These are phyloP conservation scores for Hirtodrosophila histrioides DNA, from an alignment of 2,888 invertebrate genomes.

Conservation along the genomic window DNA sequence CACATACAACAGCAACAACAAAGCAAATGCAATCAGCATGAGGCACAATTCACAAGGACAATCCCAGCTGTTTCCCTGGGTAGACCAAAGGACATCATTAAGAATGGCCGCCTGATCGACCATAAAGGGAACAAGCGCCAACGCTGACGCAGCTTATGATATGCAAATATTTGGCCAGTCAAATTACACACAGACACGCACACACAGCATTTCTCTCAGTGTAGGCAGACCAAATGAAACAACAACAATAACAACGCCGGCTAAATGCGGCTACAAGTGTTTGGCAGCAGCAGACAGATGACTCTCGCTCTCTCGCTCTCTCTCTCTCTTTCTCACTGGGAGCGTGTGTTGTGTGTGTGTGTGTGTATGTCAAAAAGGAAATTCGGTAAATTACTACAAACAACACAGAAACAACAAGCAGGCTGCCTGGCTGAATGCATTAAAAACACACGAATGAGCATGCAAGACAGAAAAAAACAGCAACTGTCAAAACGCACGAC, in stretches of 20 bases:
- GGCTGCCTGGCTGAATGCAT: constrained; percentile 49
- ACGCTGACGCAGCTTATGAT: constrained; percentile 55
- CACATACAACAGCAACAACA: constrained; percentile 26
- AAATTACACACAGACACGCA: constrained; percentile 31
- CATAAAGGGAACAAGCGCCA: constrained; percentile 9
- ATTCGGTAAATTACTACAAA: constrained; percentile 71
- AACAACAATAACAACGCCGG: constrained; percentile 26
- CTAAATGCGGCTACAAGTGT: constrained; percentile 68
- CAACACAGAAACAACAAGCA: constrained; percentile 39
- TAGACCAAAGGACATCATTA: constrained; percentile 1
- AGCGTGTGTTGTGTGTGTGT: constrained; percentile 2
- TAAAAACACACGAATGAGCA: constrained; percentile 67
- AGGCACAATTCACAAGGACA: constrained; percentile 39
- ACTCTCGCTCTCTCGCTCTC: constrained; percentile 3
- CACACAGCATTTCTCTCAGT: constrained; percentile 37
- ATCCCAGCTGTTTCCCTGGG: constrained; percentile 64
- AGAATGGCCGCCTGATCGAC: neutral
- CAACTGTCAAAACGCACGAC: constrained; percentile 19
- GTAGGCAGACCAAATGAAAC: constrained; percentile 38
- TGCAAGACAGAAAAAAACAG: constrained; percentile 19
- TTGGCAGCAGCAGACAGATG: constrained; percentile 47
- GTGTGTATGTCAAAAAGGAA: constrained; percentile 61
- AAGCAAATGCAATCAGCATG: constrained; percentile 69
- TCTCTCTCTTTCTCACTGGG: neutral
- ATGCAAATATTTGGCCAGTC: constrained; percentile 67